Evolutionary conservation across 2,113 vertebrate genomes (phyloP).

Genomic region (Macaca nemestrina): DNA sequence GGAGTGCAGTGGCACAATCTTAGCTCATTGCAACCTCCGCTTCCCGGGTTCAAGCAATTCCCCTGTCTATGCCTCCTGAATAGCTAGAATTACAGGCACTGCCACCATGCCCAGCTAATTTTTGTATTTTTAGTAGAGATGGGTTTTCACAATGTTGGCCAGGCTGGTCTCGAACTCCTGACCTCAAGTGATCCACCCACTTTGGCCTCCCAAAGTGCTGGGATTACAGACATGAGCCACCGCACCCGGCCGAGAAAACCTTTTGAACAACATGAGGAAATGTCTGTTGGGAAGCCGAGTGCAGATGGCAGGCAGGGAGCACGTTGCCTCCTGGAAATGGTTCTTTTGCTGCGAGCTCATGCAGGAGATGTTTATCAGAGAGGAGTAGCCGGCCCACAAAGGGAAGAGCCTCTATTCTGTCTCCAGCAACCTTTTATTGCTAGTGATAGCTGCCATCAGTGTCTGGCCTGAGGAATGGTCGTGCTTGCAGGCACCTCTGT

Average conservation of each 20-base stretch:
- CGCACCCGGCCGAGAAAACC: not conserved
- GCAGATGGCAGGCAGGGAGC: constrained; percentile 73
- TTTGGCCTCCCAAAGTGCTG: too few species aligned
- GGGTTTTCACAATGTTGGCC: too few species aligned
- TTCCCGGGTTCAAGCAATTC: too few species aligned
- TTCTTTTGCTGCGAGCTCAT: constrained; percentile 85
- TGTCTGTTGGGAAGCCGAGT: constrained; percentile 78
- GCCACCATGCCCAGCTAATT: too few species aligned
- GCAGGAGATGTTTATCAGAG: constrained; percentile 89
- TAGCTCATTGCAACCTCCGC: too few species aligned
- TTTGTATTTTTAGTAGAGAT: too few species aligned
- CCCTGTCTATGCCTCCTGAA: too few species aligned
- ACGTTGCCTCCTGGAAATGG: constrained; percentile 84
- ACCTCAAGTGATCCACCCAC: too few species aligned
- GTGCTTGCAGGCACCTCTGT: constrained; percentile 83
- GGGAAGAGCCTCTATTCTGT: constrained; percentile 85
- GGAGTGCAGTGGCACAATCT: too few species aligned
- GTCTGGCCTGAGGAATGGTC: constrained; percentile 90
- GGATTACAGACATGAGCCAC: too few species aligned
- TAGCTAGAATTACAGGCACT: too few species aligned
- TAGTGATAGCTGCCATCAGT: constrained; percentile 90
- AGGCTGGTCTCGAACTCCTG: too few species aligned
- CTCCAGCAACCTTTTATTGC: constrained; percentile 88
- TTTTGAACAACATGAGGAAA: constrained; percentile 54
- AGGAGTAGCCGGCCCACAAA: constrained; percentile 84